These are phyloP conservation scores for Daktulosphaira vitifoliae DNA, from an alignment of 1,140 invertebrate genomes.

Conservation along the genomic window DNA sequence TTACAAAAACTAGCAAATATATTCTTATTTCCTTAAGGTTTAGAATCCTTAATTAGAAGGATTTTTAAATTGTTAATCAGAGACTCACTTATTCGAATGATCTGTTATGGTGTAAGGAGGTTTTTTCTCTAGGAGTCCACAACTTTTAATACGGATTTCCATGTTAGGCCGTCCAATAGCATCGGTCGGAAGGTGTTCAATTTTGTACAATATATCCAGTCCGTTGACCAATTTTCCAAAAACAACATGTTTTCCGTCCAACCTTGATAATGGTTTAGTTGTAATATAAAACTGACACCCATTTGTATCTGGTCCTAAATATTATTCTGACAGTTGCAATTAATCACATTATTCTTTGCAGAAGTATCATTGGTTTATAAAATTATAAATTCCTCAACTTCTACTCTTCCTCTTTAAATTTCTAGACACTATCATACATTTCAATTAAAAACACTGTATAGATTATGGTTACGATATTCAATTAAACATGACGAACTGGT, in stretches of 20 bases:
- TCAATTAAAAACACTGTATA: no score
- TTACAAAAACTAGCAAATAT: no score
- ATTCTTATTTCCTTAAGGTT: no score
- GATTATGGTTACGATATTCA: no score
- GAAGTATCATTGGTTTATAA: no score
- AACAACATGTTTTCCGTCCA: constrained; percentile 85
- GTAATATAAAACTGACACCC: constrained; percentile 97
- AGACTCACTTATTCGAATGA: constrained; percentile 58
- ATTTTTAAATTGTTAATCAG: no score
- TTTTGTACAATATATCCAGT: constrained; percentile 72
- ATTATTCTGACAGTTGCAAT: neutral
- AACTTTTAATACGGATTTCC: constrained; percentile 56
- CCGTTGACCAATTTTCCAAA: constrained; percentile 86
- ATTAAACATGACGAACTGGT: no score
- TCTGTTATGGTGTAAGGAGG: constrained; percentile 57
- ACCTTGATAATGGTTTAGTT: constrained; percentile 76
- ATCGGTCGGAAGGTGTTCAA: constrained; percentile 73
- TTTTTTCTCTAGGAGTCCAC: constrained; percentile 52
- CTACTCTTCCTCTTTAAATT: no score
- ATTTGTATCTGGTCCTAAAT: constrained; percentile 58
- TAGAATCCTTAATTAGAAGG: no score
- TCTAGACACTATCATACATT: no score
- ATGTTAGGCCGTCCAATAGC: constrained; percentile 58
- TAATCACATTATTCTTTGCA: no score
- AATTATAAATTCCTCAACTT: no score